Conservation (phyloP, 2,888 invertebrate species). For the Camponotus fellah region DNA sequence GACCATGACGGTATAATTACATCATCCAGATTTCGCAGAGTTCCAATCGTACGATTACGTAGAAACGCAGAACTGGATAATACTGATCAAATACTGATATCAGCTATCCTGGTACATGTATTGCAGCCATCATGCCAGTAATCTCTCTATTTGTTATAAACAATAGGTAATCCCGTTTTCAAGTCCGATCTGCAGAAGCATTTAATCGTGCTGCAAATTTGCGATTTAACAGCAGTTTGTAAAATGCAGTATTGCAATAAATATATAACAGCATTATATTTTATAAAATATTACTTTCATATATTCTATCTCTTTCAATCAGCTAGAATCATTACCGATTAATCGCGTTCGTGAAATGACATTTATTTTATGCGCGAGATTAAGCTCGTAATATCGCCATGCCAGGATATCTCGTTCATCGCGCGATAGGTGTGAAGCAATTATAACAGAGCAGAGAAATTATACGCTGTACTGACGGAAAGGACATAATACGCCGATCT, state of each 20-base stretch:
- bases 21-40: slow-evolving; percentile 65
- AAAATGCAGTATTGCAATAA: slow-evolving; percentile 1
- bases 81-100: slow-evolving; percentile 72
- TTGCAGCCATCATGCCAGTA: slow-evolving; percentile 52
- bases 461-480: slow-evolving; percentile 36
- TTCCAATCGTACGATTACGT: slow-evolving; percentile 55
- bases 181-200: slow-evolving; percentile 50
- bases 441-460: slow-evolving; percentile 41
- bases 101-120: slow-evolving; percentile 51
- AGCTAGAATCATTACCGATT: slow-evolving; percentile 17
- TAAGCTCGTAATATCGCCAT: slow-evolving; percentile 32
- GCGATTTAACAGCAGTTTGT: slow-evolving; percentile 8
- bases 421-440: slow-evolving; percentile 42
- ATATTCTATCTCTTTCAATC: slow-evolving; percentile 10
- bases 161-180: slow-evolving; percentile 63
- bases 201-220: slow-evolving; percentile 55
- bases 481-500: slow-evolving; percentile 36
- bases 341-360: slow-evolving; percentile 41
- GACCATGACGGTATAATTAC: slow-evolving; percentile 48
- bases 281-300: slow-evolving; percentile 8
- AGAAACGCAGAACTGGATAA: slow-evolving; percentile 60
- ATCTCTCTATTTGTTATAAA: slow-evolving; percentile 60
- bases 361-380: slow-evolving; percentile 41
- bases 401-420: slow-evolving; percentile 26
- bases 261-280: neutral